Conservation (phyloP, 92 coral and sea anemone genomes). For the Pocillopora meandrina region DNA sequence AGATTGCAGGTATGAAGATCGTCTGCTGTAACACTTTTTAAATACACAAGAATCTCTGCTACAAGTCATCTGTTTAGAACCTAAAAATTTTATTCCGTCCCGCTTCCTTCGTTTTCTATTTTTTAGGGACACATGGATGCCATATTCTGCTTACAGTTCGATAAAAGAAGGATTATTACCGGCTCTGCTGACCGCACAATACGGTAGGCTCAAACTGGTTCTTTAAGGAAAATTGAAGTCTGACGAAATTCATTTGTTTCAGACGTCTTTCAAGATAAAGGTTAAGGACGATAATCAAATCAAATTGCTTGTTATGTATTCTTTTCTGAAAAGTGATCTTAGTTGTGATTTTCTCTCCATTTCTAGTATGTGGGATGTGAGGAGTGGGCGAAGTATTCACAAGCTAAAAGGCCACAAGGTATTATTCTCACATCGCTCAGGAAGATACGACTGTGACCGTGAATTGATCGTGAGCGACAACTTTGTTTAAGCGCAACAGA, state of each 20-base stretch:
- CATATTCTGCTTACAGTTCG: constrained; percentile 92
- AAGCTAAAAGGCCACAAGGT: constrained; percentile 96
- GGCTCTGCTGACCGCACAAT: constrained; percentile 94
- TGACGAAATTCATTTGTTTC: background rate
- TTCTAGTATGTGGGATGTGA: constrained; percentile 90
- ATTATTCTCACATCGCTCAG: no score
- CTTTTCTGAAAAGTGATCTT: background rate
- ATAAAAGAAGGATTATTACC: constrained; percentile 81
- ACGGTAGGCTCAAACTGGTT: constrained; percentile 52
- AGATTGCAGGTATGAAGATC: constrained; percentile 72
- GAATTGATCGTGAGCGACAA: no score
- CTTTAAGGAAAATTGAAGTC: background rate
- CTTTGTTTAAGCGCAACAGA: no score
- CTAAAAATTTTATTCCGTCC: background rate
- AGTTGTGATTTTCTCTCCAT: background rate
- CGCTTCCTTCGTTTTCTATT: background rate
- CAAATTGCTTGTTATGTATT: background rate
- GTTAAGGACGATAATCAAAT: no score
- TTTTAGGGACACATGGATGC: constrained; percentile 96
- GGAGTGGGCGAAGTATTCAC: constrained; percentile 88
- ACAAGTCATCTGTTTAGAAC: no score
- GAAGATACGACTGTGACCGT: no score
- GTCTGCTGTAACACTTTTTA: background rate
- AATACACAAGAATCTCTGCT: background rate
- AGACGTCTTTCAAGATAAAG: no score